These are phyloP conservation scores for Drosophila stalkeri DNA, from an alignment of 2,888 invertebrate genomes.

Conservation along the genomic window DNA sequence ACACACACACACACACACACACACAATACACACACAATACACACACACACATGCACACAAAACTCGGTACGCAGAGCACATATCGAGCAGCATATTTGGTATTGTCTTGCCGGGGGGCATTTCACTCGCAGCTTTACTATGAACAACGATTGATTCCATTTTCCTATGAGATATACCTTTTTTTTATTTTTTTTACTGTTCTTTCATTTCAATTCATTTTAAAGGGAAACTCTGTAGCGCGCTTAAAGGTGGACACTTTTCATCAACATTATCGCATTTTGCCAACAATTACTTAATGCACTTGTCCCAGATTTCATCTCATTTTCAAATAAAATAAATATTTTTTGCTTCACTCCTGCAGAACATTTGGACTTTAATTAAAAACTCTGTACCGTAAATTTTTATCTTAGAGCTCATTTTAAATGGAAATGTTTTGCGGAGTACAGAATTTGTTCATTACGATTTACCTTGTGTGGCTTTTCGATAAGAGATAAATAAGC, in stretches of 20 bases:
- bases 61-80: slow-evolving; percentile 42
- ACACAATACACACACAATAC: slow-evolving; percentile 1
- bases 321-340: not conserved
- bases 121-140: slow-evolving; percentile 42
- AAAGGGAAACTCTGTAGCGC: slow-evolving; percentile 1
- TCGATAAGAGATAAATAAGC: not conserved
- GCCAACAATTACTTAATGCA: slow-evolving; percentile 36
- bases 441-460: not conserved
- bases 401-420: not conserved
- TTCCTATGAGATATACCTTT: slow-evolving; percentile 32
- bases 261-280: slow-evolving; percentile 3
- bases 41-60: not conserved
- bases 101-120: slow-evolving; percentile 54
- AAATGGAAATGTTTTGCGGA: not conserved
- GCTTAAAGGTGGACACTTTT: slow-evolving; percentile 10
- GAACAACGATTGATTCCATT: slow-evolving; percentile 59
- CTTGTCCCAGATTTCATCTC: slow-evolving; percentile 5
- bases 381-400: not conserved
- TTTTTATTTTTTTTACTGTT: slow-evolving; percentile 1
- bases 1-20: slow-evolving; percentile 10
- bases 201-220: slow-evolving; percentile 23
- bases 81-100: slow-evolving; percentile 57
- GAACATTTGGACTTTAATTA: not conserved
- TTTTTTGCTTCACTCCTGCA: not conserved
- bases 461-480: not conserved